Base-by-base conservation (phyloP, 2,888 invertebrate species). In the Fragum sueziense region DNA sequence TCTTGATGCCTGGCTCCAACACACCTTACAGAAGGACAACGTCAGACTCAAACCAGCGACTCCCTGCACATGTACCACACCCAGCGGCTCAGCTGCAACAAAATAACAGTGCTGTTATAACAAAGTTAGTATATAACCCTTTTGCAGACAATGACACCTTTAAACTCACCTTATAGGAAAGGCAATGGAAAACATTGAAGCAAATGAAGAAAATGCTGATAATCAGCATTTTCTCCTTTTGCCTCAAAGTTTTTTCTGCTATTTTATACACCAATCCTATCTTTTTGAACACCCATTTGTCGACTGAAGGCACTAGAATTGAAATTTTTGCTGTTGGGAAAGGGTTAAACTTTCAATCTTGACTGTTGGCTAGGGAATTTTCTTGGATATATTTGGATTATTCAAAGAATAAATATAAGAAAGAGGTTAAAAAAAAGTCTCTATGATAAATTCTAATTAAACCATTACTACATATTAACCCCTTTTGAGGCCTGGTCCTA, bases 21-120 rank as follows among this genome's bases (percentile, higher is more conserved):
- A 86, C 87, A 74, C 79, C 68, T 78, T 91, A 91, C 82, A 75
- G 90, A 47, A 84, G 91, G 54, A 89, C 91, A 14, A 84, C 87
- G 2, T 91, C 91, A 1, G 91, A 91, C 79, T 85, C 88, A 0
- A 82, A 84, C 51, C 85, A 82, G 80, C 86, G 87, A 73, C 73
- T 84, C 20, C 82, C 80, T 20, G 76, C 79, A 29, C 74, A 79
- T 61, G 70, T 77, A 62, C 81, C 77, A 81, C 68, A 67, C 52
- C 54, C 62, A 27, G 65, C 41, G 7, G 37, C 65, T 41, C 65
- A 65, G 33, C 61, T 14, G 14, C 61, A 31, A 41, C 2, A 37
- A 25, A 65, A 27, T 65, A 25, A 37, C n/a, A 47, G n/a, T 47
- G 47, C 47, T 4, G 25, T 65, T 33, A 72, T 71, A 20, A 41